Evolutionary conservation across 2,797 vertebrate species (phyloP), one percentile per base, ranked within the genome.

Genomic region (Falco columbarius): DNA sequence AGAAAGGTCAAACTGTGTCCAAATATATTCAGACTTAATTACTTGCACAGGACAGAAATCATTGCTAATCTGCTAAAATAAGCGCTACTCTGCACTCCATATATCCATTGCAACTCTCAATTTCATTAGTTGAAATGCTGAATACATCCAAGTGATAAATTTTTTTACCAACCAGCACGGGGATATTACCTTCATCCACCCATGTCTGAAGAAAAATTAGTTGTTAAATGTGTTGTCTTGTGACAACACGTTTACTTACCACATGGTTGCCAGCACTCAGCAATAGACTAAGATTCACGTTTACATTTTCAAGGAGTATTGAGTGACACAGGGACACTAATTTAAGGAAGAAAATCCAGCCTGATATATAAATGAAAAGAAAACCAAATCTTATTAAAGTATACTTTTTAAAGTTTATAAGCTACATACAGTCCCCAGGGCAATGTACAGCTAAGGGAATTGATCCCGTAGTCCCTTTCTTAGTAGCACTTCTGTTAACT

Each of bases 21-120:
- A 93, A 95, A 94, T 93, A 68, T 80, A 90, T 86, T 90, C 93
- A 77, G 89, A 74, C 74, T 94, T 83, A 92, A 88, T 91, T 91
- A 87, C 85, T 86, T 74, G 68, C 63, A 75, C 47, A 84, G 90
- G 75, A 90, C 82, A 7, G 12, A 95, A 95, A 93, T 93, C 47
- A 86, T 65, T 94, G 65, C 88, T 89, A 94, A 96, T 84, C 77
- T 89, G 34, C 72, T 92, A 92, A 94, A 76, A 65, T 89, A 90
- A 87, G 73, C 81, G 74, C 44, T 86, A 22, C n/a, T 91, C 89
- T 71, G 58, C n/a, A 61, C 24, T 71, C 44, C 44, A 40, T 58
- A 91, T 36, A 72, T 38, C 54, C 71, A 88, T 34, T 87, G 76
- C 73, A 56, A 58, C 24, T 55, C 67, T 76, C 52, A 40, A 27